Conservation (phyloP, 2,797 vertebrate genomes). For the Lophotriccus pileatus region DNA sequence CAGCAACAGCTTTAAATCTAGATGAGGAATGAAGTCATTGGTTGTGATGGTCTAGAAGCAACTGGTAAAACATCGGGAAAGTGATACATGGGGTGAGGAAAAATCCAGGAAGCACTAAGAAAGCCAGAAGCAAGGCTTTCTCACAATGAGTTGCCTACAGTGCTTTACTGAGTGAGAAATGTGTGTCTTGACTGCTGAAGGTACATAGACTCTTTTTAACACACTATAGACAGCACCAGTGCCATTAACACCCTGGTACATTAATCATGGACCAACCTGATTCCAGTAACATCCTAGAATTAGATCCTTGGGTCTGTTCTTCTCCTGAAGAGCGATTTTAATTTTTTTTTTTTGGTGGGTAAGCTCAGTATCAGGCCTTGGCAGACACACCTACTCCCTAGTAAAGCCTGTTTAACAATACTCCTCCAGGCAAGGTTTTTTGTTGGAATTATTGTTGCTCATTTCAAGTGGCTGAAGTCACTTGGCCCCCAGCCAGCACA, state of each 20-base stretch:
- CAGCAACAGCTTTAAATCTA: not conserved
- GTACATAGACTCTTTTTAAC: not conserved
- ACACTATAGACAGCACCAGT: not conserved
- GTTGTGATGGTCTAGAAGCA: not conserved
- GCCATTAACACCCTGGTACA: not conserved
- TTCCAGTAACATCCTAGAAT: not conserved
- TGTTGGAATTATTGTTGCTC: not conserved
- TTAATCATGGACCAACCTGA: not conserved
- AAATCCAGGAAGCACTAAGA: not conserved
- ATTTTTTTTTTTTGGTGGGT: not conserved
- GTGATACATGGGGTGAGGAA: not conserved
- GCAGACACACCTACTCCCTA: not conserved
- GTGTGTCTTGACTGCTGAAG: not conserved
- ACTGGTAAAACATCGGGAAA: not conserved
- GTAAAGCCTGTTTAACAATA: not conserved
- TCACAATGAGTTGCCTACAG: not conserved
- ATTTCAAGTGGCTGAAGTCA: conserved; percentile 36
- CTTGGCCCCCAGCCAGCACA: not conserved
- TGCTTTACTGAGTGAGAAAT: not conserved
- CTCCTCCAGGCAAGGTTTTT: conserved; percentile 33
- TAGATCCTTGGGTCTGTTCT: not conserved
- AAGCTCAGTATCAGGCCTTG: not conserved
- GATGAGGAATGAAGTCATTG: not conserved
- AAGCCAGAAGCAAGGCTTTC: not conserved
- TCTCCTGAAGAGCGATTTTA: not conserved